Evolutionary conservation across 2,113 vertebrate genomes (phyloP), one percentile per base, ranked within the genome.

Genomic region (Anguilla rostrata): DNA sequence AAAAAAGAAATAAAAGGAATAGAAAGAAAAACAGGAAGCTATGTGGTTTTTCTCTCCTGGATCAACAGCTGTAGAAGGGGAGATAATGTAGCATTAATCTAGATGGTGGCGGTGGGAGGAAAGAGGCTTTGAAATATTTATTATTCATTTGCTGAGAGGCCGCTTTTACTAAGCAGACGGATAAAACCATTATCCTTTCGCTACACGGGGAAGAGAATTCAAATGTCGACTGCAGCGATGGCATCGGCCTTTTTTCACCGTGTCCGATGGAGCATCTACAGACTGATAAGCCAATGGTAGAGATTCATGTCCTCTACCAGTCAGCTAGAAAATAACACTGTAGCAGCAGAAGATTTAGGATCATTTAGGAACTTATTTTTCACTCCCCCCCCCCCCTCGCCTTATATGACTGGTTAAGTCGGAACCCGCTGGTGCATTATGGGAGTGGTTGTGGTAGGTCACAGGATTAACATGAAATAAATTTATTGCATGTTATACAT

Each of bases 211-310:
- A 90, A 84, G 87, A 86, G 57, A 39, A 91, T 89, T 89, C 60
- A 53, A 46, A 85, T 87, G 39, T 22, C 7, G n/a, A 2, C 34
- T 66, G 40, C 26, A 66, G 60, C 3, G 60, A 26, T 66, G 49
- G 49, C 49, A 53, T 11, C 49, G 11, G 84, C 89, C 88, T 91
- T 91, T 0, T 91, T 20, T 66, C 60, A 26, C 82, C 86, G 90
- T 92, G 90, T 88, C 84, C 87, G 87, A 83, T 1, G 18, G 40
- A 56, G 57, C 49, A 11, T 88, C 90, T 91, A 93, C 49, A 53
- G 49, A 93, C 92, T 93, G 91, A 90, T 92, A 91, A 91, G 92
- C 88, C 90, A 91, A 92, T 90, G 91, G 89, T 83, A 87, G 91
- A 92, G 91, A 92, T 89, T 89, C 49, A 41, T 29, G 56, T 89